Evolutionary conservation across 2,113 vertebrate genomes (phyloP).

Genomic region (Silurus meridionalis): DNA sequence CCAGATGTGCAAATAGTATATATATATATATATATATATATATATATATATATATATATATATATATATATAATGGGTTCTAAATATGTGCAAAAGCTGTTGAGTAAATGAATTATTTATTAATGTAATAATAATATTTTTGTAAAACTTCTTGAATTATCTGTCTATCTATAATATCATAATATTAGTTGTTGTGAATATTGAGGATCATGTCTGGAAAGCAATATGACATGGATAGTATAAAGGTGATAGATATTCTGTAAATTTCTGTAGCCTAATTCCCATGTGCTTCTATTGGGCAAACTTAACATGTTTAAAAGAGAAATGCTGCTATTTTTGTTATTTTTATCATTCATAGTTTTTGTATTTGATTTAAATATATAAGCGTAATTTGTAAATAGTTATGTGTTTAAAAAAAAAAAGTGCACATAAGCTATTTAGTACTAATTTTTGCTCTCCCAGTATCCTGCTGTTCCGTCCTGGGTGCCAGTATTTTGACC

Average conservation of each 20-base stretch:
- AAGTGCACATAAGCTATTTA: not conserved
- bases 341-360: not conserved
- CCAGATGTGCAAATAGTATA: too few relatives aligned
- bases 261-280: not conserved
- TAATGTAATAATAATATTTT: too few relatives aligned
- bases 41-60: too few relatives aligned
- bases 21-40: too few relatives aligned
- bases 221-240: constrained; percentile 13
- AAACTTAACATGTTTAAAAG: not conserved
- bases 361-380: not conserved
- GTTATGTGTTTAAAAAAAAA: not conserved
- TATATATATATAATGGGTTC: too few relatives aligned
- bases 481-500: not conserved
- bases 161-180: constrained; percentile 1
- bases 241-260: not conserved
- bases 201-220: constrained; percentile 10
- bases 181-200: constrained; percentile 30
- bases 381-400: not conserved
- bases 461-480: not conserved
- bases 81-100: too few relatives aligned
- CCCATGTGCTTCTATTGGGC: not conserved
- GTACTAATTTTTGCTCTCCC: not conserved
- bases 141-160: too few relatives aligned
- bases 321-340: not conserved
- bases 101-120: too few relatives aligned